phyloP scores from a whole-genome alignment of 2,797 vertebrate genomes.

The Gymnocypris eckloni region DNA sequence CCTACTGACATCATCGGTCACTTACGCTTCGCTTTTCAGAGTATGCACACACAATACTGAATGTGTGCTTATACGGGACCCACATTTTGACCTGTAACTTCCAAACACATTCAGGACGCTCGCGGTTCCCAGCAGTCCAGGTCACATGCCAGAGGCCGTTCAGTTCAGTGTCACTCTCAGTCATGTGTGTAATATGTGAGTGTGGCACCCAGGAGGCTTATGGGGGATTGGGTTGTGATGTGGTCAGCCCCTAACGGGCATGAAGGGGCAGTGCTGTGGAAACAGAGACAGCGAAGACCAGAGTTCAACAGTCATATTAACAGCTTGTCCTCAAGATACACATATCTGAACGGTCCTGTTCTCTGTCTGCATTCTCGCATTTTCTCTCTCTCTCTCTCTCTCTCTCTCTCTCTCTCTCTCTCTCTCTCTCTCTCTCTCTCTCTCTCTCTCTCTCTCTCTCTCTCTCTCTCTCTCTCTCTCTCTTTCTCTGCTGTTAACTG shows the following conservation, averaged over 20 bases:
- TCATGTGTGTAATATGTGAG: slow-evolving; percentile 43
- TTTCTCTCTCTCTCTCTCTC: slow-evolving; percentile 6
- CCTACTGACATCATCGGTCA: slow-evolving; percentile 13
- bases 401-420: not conserved
- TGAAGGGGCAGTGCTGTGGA: slow-evolving; percentile 29
- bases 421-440: too few relatives aligned
- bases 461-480: slow-evolving; percentile 6
- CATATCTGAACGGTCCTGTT: not conserved
- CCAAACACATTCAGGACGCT: slow-evolving; percentile 5
- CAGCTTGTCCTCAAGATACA: slow-evolving; percentile 2
- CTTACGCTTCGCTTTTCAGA: slow-evolving; percentile 1
- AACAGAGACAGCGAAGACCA: slow-evolving; percentile 28
- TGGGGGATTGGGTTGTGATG: slow-evolving; percentile 42
- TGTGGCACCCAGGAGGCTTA: slow-evolving; percentile 38
- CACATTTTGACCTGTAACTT: slow-evolving; percentile 20
- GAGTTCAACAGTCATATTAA: slow-evolving; percentile 58
- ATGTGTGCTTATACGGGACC: not conserved
- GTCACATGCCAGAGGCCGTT: slow-evolving; percentile 36
- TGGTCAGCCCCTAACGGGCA: slow-evolving; percentile 36
- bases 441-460: not conserved
- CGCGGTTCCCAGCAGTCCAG: not conserved
- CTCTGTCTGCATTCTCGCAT: not conserved
- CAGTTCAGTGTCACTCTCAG: slow-evolving; percentile 54
- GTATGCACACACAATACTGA: slow-evolving; percentile 9
- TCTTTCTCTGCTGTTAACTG: slow-evolving; percentile 10